Evolutionary conservation across 2,797 vertebrate genomes (phyloP), one percentile per base, ranked within the genome.

Genomic region (Mormyrus hasselquistii): DNA sequence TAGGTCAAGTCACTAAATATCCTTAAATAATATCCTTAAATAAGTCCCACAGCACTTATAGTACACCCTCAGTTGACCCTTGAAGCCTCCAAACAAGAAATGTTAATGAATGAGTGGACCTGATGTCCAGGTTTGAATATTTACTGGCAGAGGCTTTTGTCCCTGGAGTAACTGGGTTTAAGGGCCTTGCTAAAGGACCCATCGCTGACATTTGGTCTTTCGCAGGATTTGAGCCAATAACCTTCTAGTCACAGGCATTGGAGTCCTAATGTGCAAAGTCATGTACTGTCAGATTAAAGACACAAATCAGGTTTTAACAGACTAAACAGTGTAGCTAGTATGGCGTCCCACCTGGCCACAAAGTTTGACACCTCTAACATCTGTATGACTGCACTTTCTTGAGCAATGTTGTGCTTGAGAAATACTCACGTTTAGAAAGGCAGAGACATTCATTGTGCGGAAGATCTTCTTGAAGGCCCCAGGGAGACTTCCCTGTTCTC

Each of bases 401-500:
- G 86, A 10, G 9, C 25, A 34, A 29, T 25, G 12, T 7, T 52
- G 47, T 2, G 50, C 76, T 47, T 22, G 38, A 82, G 76, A 73
- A 57, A 89, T 89, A 92, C 94, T 96, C 91, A 97, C 96, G 86
- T 95, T 96, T 93, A 99, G 94, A 92, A 99, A 97, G 44, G 97
- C 93, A 12, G 98, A 96, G 7, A 96, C 95, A 29, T 92, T 96
- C 93, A 99, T 95, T n/a, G 96, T 96, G 90, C 97, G 96, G 89
- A 99, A 95, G 79, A 99, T 95, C 92, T 97, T 98, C 92, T 96
- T 96, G 93, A 99, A 97, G 0, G 97, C 94, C 25, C 96, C 95
- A 0, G 98, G 98, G 90, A 97, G 95, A 44, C 96, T 93, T 76
- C 97, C 97, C 85, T 97, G 93, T 79, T 98, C 97, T 88, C 97